Evolutionary conservation across 2,113 vertebrate species (phyloP), one percentile per base, ranked within the genome.

Genomic region (Oncorhynchus gorbuscha): DNA sequence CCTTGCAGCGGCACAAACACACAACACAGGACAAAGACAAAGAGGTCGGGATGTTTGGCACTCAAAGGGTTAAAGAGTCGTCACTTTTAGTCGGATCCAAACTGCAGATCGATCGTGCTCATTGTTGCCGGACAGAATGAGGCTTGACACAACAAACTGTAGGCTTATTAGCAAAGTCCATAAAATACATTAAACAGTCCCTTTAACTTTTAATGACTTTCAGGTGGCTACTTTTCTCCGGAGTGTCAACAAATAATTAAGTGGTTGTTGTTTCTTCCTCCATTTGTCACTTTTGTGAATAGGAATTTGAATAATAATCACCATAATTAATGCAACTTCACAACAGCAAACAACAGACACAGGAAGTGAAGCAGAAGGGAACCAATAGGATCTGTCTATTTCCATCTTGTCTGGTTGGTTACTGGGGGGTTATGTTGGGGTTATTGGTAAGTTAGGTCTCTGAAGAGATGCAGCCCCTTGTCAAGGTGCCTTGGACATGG

Each of bases 161-260:
- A 12, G 45, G 3, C 20, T 24, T 49, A 48, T 22, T 6, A 12
- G 12, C 58, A 72, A 69, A 18, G 30, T 58, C 68, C 64, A 82
- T 35, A 79, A 84, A 77, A 78, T 75, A 78, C 78, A 59, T 79
- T 73, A 79, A 85, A 89, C 80, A 93, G 94, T 95, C 95, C 94
- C 95, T 96, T 96, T 95, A 95, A 95, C 94, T 93, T 94, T 93
- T 93, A 93, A 87, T 92, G 90, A 89, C 82, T 90, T 86, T 88
- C 83, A 82, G 71, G 70, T 48, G 72, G 61, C 11, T 77, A 66
- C 69, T 75, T 70, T 73, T 69, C 71, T 65, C 76, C n/a, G 13
- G 16, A 75, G 51, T 39, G 83, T 80, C 72, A 72, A 81, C 48
- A 73, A 81, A 58, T 35, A 22, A 67, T 35, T 68, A 20, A 55